Conservation (phyloP, 1,140 invertebrate species). For the Chelonus insularis region DNA sequence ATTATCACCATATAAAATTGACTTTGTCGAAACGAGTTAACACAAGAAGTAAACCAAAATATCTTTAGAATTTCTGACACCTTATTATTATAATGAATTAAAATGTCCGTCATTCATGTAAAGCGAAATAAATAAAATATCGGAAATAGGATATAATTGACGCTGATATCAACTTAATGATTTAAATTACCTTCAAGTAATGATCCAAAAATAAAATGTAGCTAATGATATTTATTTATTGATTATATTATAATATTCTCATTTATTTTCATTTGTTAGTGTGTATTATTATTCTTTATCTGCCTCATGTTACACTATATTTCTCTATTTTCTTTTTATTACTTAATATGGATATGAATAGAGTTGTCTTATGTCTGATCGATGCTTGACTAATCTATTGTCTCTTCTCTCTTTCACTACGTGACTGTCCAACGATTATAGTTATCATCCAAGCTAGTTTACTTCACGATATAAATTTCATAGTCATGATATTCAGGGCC, state of each 20-base stretch:
- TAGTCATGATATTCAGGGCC: conserved; percentile 8
- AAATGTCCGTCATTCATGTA: too few relatives aligned
- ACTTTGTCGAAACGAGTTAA: too few relatives aligned
- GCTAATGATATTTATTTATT: background rate
- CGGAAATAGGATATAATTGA: too few relatives aligned
- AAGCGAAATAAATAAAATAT: too few relatives aligned
- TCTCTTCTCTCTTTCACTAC: conserved; percentile 28
- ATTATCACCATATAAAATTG: too few relatives aligned
- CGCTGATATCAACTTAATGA: too few relatives aligned
- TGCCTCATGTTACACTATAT: too few relatives aligned
- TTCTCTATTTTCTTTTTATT: conserved; percentile 1
- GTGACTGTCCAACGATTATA: background rate
- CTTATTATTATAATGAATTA: too few relatives aligned
- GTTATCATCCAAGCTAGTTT: conserved; percentile 2
- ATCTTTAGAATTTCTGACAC: too few relatives aligned
- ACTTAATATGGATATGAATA: conserved; percentile 3
- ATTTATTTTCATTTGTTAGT: background rate
- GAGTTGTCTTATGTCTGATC: conserved; percentile 8
- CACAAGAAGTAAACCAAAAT: too few relatives aligned
- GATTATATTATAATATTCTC: conserved; percentile 1
- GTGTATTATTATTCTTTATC: background rate
- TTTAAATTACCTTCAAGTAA: conserved; percentile 18
- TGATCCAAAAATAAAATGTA: background rate
- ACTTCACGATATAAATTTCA: conserved; percentile 13
- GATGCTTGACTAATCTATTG: conserved; percentile 8